phyloP scores from a whole-genome alignment of 2,113 vertebrate genomes.

The Tachuris rubrigastra region DNA sequence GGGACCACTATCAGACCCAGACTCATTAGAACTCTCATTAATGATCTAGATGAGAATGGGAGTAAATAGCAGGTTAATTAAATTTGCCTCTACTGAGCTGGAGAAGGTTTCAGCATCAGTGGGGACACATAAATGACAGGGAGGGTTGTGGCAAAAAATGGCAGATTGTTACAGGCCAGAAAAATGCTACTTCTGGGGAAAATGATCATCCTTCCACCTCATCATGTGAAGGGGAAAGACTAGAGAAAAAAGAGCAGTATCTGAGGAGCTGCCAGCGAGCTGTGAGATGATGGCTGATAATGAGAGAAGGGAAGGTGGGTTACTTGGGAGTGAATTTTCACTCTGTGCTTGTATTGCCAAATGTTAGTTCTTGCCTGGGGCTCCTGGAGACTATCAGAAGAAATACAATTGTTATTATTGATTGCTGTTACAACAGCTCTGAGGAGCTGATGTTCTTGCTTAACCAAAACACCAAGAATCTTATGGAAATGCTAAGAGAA shows the following conservation, averaged over 20 bases:
- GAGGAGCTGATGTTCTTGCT: neutral
- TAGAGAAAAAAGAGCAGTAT: neutral
- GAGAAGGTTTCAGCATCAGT: neutral
- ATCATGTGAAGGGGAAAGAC: neutral
- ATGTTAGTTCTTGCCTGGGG: conserved; percentile 1
- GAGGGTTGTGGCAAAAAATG: neutral
- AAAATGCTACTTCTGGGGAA: neutral
- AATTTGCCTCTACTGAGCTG: conserved; percentile 2
- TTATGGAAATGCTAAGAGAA: neutral
- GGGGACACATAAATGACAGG: neutral
- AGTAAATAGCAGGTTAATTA: conserved; percentile 30
- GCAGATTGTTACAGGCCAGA: neutral
- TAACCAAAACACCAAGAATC: neutral
- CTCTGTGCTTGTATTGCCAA: neutral
- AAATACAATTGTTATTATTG: conserved; percentile 22
- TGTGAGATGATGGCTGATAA: conserved; percentile 24
- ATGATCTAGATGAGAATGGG: neutral
- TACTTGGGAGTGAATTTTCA: neutral
- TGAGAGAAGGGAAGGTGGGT: conserved; percentile 19
- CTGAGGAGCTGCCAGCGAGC: conserved; percentile 40
- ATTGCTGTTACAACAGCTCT: neutral
- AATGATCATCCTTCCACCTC: neutral
- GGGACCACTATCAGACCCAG: neutral
- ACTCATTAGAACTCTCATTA: neutral
- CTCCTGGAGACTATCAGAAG: conserved; percentile 2